A percentile compares a stretch with the other conserved stretches of the same genome.
Evolutionary conservation across 2,797 vertebrate species (phyloP).

Genomic region (Sebastes hubbsi): DNA sequence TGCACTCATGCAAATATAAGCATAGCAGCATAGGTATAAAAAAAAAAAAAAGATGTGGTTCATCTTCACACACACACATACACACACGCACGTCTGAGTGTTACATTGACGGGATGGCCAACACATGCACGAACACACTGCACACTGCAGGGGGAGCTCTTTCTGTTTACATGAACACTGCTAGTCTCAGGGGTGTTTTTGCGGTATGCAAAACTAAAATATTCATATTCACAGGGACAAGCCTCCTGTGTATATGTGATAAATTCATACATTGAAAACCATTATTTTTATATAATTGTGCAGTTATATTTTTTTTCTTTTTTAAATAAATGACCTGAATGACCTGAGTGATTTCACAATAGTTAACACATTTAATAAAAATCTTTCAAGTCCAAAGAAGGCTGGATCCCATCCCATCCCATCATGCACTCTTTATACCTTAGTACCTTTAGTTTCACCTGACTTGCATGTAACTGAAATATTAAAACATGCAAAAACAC

Average conservation of each 20-base stretch:
- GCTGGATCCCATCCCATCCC: neutral
- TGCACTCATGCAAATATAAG: conserved; percentile 8
- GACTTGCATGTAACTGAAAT: neutral
- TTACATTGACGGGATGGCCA: neutral
- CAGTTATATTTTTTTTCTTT: too few species aligned
- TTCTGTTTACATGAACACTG: conserved; percentile 12
- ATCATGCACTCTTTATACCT: neutral
- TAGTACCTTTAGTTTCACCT: neutral
- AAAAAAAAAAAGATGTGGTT: neutral
- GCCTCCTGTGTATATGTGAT: neutral
- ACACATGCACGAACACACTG: conserved; percentile 2
- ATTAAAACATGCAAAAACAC: neutral
- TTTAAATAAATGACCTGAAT: neutral
- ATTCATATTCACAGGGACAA: neutral
- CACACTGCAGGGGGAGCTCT: conserved; percentile 59
- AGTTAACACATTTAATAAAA: neutral
- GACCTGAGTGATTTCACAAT: neutral
- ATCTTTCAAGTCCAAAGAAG: neutral
- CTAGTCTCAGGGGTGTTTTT: neutral
- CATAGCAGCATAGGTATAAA: neutral
- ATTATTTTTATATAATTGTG: neutral
- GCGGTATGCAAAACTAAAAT: neutral
- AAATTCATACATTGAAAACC: neutral
- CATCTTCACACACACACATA: neutral
- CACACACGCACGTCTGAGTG: neutral